Evolutionary conservation across 2,888 invertebrate genomes (phyloP).

Genomic region (Xanthia icteritia): DNA sequence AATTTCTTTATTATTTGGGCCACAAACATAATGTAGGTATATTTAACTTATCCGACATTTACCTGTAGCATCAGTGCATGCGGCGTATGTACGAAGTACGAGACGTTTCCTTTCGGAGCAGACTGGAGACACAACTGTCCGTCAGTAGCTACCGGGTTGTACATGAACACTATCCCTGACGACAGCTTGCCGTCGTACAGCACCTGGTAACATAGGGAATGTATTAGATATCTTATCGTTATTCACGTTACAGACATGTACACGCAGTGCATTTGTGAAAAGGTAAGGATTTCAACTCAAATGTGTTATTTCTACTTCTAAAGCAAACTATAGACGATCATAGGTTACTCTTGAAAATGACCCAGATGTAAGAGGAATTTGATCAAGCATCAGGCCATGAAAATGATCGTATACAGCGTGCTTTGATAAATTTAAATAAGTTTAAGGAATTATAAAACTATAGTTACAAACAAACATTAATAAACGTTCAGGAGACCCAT

Average conservation of each 20-base stretch:
- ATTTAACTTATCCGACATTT: constrained; percentile 64
- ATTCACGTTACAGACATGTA: constrained; percentile 9
- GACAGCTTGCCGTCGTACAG: constrained; percentile 99
- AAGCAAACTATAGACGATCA: constrained; percentile 21
- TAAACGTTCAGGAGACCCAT: constrained; percentile 7
- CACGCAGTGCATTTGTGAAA: constrained; percentile 46
- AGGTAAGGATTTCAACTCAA: constrained; percentile 4
- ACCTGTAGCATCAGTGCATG: constrained; percentile 99
- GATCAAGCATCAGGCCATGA: not conserved
- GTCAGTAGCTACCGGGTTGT: constrained; percentile 99
- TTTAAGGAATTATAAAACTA: constrained; percentile 11
- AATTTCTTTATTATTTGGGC: too few species aligned
- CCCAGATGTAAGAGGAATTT: not conserved
- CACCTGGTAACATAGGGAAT: constrained; percentile 91
- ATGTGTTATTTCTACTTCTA: not conserved
- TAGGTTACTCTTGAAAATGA: not conserved
- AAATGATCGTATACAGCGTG: not conserved
- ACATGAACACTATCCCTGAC: constrained; percentile 99
- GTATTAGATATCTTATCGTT: not conserved
- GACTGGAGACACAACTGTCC: constrained; percentile 99
- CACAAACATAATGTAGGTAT: not conserved
- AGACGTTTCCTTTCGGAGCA: constrained; percentile 98
- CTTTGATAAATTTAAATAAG: not conserved
- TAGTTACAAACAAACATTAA: constrained; percentile 5
- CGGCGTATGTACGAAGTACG: constrained; percentile 99